Base-by-base conservation (phyloP, 1,140 invertebrate species). In the Gryon sp. region DNA sequence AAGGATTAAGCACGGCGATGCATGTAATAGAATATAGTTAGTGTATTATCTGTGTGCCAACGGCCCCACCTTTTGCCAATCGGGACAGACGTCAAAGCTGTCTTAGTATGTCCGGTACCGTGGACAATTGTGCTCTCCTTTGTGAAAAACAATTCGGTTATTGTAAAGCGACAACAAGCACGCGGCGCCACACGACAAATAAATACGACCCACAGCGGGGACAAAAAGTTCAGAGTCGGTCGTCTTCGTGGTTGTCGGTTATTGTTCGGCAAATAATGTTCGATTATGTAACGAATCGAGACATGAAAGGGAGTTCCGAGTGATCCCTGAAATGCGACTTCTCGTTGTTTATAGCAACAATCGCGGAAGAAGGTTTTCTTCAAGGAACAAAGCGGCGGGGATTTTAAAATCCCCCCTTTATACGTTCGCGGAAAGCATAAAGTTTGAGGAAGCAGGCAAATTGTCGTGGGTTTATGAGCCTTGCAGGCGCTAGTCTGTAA, bases 371-470 rank as follows among this genome's bases (percentile, higher is more conserved):
- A 26, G 4, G 43, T n/a, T n/a, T n/a, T n/a, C n/a, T 24, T 24
- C 22, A 24, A 24, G 7, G 3, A 24, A 24, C 7, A 24, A 24
- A 24, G 28, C 28, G n/a, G n/a, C n/a, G n/a, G n/a, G n/a, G 9
- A 32, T 32, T 11, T 6, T 32, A 2, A 2, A 2, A 6, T 4
- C 28, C 2, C 28, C 2, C 28, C n/a, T 57, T 59, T 59, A 46
- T 65, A 38, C 16, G 45, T 55, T 57, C 57, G 16, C 2, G 30
- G 53, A 65, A 36, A 40, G 32, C 34, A 48, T 46, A 45, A 48
- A 41, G 40, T 74, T 65, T 57, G 32, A 63, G 40, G 22, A 50
- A 73, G 52, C 16, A 12, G 22, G 38, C 53, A 75, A 66, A 65
- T 60, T 59, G 60, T 65, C 43, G 26, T n/a, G 11, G 30, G 4